Evolutionary conservation across 2,888 invertebrate species (phyloP).

Genomic region (Theretra japonica): DNA sequence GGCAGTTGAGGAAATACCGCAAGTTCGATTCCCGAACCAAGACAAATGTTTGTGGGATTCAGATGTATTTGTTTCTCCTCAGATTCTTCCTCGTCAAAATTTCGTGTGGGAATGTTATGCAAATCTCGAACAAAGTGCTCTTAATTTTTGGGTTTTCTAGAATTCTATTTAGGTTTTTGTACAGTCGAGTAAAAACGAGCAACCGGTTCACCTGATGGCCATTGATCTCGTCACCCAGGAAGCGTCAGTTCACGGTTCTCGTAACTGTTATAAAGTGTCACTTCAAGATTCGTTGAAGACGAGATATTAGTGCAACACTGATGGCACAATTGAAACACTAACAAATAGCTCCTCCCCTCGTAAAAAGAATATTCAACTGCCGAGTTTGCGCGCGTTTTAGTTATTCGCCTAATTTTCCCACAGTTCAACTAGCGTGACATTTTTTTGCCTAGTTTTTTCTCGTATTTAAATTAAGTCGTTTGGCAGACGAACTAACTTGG

Average conservation of each 20-base stretch:
- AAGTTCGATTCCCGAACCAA: too few relatives aligned
- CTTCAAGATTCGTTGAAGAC: background rate
- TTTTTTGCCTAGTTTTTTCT: constrained; percentile 16
- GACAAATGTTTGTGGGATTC: too few relatives aligned
- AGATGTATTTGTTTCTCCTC: too few relatives aligned
- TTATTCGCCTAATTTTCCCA: constrained; percentile 5
- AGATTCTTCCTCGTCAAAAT: too few relatives aligned
- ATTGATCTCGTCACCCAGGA: background rate
- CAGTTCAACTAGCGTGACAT: constrained; percentile 13
- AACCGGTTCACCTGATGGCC: too few relatives aligned
- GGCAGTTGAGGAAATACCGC: too few relatives aligned
- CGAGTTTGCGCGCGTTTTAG: background rate
- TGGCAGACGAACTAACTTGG: constrained; percentile 36
- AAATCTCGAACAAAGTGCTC: too few relatives aligned
- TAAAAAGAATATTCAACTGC: constrained; percentile 11
- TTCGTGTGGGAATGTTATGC: too few relatives aligned
- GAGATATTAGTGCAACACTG: background rate
- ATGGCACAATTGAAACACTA: background rate
- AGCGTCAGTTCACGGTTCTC: background rate
- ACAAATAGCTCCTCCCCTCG: background rate
- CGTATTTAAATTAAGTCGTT: constrained; percentile 25
- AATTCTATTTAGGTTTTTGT: too few relatives aligned
- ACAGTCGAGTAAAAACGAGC: too few relatives aligned
- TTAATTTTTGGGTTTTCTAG: too few relatives aligned
- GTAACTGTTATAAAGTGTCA: background rate